A percentile compares a stretch with the other conserved stretches of the same genome.
These are phyloP conservation scores for Eufriesea mexicana DNA, from an alignment of 1,140 invertebrate genomes.

Conservation along the genomic window DNA sequence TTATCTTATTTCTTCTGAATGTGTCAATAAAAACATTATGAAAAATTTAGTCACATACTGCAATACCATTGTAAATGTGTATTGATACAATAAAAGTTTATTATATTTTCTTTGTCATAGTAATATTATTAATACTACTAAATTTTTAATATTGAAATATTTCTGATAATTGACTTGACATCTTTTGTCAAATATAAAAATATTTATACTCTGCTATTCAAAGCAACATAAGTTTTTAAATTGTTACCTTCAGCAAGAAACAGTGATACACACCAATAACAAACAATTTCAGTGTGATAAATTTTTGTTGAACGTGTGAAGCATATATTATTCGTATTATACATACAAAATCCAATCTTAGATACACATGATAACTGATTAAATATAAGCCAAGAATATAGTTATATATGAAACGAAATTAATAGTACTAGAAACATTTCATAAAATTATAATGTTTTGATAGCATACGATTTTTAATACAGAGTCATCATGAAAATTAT, in stretches of 20 bases:
- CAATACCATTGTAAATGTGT: neutral
- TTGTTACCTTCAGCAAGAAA: neutral
- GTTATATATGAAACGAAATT: neutral
- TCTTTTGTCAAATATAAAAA: neutral
- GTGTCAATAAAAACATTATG: neutral
- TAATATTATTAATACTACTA: neutral
- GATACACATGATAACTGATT: neutral
- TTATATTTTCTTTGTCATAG: neutral
- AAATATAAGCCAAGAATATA: neutral
- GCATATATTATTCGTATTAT: neutral
- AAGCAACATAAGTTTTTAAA: neutral
- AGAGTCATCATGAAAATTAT: slow-evolving; percentile 51
- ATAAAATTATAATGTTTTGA: neutral
- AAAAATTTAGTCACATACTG: neutral
- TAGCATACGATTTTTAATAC: slow-evolving; percentile 24
- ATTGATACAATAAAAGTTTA: neutral
- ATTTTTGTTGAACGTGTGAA: slow-evolving; percentile 12
- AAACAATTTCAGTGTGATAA: neutral
- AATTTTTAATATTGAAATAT: neutral
- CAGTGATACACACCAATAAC: neutral
- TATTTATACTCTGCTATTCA: neutral
- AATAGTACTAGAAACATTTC: neutral
- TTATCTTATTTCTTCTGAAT: neutral
- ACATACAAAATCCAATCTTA: slow-evolving; percentile 7
- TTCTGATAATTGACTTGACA: neutral